Evolutionary conservation across 2,888 invertebrate species (phyloP).

Genomic region (Miltochrista miniata): DNA sequence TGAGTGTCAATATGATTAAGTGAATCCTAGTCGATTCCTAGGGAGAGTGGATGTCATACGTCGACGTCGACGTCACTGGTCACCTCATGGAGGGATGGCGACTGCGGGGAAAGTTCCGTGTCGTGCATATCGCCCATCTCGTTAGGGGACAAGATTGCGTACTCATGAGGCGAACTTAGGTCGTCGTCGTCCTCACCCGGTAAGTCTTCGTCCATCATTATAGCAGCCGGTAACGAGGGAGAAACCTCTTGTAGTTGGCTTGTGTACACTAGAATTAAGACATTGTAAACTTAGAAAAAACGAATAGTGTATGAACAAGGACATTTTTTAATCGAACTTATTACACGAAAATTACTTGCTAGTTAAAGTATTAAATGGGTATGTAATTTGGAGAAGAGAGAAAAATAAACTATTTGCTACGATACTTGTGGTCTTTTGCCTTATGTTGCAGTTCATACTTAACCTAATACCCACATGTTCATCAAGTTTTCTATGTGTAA

Average conservation of each 20-base stretch:
- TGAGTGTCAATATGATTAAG: slow-evolving; percentile 25
- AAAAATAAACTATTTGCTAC: too few relatives aligned
- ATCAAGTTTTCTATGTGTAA: too few relatives aligned
- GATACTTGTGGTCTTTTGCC: too few relatives aligned
- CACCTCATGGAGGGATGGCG: slow-evolving; percentile 54
- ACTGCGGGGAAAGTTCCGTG: slow-evolving; percentile 52
- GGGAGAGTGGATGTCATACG: slow-evolving; percentile 70
- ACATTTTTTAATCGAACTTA: too few relatives aligned
- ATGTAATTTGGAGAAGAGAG: too few relatives aligned
- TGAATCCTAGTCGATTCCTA: slow-evolving; percentile 56
- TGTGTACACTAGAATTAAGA: slow-evolving; percentile 65
- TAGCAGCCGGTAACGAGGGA: slow-evolving; percentile 77
- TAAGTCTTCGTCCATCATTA: slow-evolving; percentile 79
- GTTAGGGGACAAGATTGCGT: slow-evolving; percentile 40
- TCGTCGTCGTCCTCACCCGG: slow-evolving; percentile 65
- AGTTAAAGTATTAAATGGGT: too few relatives aligned
- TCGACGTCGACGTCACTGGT: slow-evolving; percentile 75
- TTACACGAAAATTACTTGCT: too few relatives aligned
- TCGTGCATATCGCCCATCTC: slow-evolving; percentile 19
- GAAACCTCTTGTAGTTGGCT: slow-evolving; percentile 77
- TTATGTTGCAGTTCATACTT: too few relatives aligned
- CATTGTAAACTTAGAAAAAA: not conserved
- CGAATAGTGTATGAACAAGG: too few relatives aligned
- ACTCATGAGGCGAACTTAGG: slow-evolving; percentile 67
- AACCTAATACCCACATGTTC: too few relatives aligned